Evolutionary conservation across 2,888 invertebrate genomes (phyloP), one percentile per base, ranked within the genome.

Genomic region (Sipha maydis): DNA sequence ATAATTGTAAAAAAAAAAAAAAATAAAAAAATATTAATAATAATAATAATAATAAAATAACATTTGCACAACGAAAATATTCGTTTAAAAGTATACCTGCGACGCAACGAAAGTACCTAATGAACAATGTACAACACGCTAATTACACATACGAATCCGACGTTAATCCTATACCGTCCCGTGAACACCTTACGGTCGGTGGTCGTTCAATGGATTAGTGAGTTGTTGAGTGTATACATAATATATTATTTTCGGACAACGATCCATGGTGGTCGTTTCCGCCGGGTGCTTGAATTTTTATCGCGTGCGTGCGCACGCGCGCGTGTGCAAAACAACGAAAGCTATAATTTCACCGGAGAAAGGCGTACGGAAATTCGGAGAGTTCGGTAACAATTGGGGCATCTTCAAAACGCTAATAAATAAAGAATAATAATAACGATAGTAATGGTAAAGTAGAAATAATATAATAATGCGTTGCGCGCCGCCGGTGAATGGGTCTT

Each of bases 301-400:
- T 3, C 31, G 61, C 41, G 21, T 77, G 56, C 34, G 61, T 75
- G 82, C n/a, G 83, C 48, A 34, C n/a, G 48, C n/a, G 77, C 56
- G n/a, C 48, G n/a, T 31, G 5, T 11, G n/a, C 8, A 78, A 85
- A 31, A 80, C 86, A 80, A 88, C 80, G 86, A 88, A 88, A 88
- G 86, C 80, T 31, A 25, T 86, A 80, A 75, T 88, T 75, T 80
- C 80, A 61, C 80, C 80, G 61, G 86, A 82, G 86, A 88, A 82
- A 86, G 86, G 86, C 2, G 67, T 67, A 38, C 85, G 54, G 85
- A 85, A 85, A 76, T 21, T 41, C 82, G 7, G 17, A 28, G 79
- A 11, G 61, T 80, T 61, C 2, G 38, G 31, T 75, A 73, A 88
- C 73, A 31, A 79, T 86, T 61, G 34, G 25, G n/a, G 31, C 41